These are phyloP conservation scores for Drosophila kambysellisi DNA, from an alignment of 2,888 invertebrate genomes.

Conservation along the genomic window DNA sequence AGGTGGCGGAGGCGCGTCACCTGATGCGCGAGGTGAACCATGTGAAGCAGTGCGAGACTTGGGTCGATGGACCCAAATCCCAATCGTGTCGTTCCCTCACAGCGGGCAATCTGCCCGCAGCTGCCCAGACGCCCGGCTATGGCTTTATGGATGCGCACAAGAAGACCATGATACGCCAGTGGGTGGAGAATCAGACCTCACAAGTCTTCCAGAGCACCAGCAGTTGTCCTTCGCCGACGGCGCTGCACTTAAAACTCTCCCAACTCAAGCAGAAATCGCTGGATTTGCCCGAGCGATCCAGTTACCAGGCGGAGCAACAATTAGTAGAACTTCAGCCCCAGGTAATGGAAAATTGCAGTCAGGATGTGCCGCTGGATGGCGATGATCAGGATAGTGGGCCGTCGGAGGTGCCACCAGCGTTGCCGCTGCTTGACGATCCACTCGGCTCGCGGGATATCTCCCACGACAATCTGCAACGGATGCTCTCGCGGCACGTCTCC, in stretches of 20 bases:
- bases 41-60: slow-evolving; percentile 94
- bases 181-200: slow-evolving; percentile 96
- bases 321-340: slow-evolving; percentile 51
- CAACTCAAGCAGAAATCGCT: slow-evolving; percentile 87
- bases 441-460: slow-evolving; percentile 93
- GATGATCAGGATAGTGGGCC: slow-evolving; percentile 93
- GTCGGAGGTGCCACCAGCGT: slow-evolving; percentile 92
- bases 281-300: slow-evolving; percentile 71
- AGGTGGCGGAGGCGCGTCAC: slow-evolving; percentile 92
- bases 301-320: slow-evolving; percentile 85
- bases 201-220: slow-evolving; percentile 88
- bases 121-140: slow-evolving; percentile 87
- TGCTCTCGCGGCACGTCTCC: slow-evolving; percentile 85
- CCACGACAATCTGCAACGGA: slow-evolving; percentile 91
- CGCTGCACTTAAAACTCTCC: slow-evolving; percentile 86
- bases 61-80: slow-evolving; percentile 98
- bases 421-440: slow-evolving; percentile 92
- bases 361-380: slow-evolving; percentile 84
- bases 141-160: slow-evolving; percentile 97
- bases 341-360: slow-evolving; percentile 37
- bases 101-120: slow-evolving; percentile 82
- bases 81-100: slow-evolving; percentile 85
- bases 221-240: slow-evolving; percentile 83
- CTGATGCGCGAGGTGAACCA: slow-evolving; percentile 91
- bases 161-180: slow-evolving; percentile 96